A percentile compares a stretch with the other conserved stretches of the same genome.
phyloP scores from a whole-genome alignment of 2,113 vertebrate genomes.

The Pristiophorus japonicus region DNA sequence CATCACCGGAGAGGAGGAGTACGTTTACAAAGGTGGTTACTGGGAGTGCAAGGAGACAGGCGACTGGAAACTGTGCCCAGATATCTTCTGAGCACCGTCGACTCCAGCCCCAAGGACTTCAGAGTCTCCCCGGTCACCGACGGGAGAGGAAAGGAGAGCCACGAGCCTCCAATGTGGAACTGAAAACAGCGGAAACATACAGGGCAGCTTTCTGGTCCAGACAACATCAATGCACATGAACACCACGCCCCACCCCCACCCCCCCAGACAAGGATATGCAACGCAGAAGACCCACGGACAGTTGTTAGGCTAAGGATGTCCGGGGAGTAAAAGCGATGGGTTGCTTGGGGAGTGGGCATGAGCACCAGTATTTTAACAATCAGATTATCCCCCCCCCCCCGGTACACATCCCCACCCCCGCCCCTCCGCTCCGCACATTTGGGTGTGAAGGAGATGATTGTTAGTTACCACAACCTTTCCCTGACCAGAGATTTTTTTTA shows the following conservation, averaged over 20 bases:
- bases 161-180: background rate
- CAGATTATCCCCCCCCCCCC: background rate
- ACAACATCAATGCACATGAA: slow-evolving; percentile 23
- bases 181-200: background rate
- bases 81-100: slow-evolving; percentile 78
- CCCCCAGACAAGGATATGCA: background rate
- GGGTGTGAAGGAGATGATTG: background rate
- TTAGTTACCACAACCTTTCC: background rate
- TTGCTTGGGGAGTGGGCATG: background rate
- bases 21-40: slow-evolving; percentile 88
- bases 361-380: slow-evolving; percentile 14
- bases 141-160: slow-evolving; percentile 1
- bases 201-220: slow-evolving; percentile 28
- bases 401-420: too few relatives aligned
- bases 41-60: slow-evolving; percentile 89
- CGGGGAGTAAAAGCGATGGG: background rate
- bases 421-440: background rate
- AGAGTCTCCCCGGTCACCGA: slow-evolving; percentile 39
- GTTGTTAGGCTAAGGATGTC: background rate
- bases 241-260: background rate
- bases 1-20: slow-evolving; percentile 75
- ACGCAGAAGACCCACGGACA: background rate
- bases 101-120: slow-evolving; percentile 39
- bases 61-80: slow-evolving; percentile 80
- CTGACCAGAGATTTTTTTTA: background rate